Evolutionary conservation across 1,140 invertebrate species (phyloP).

Genomic region (Drosophila sechellia): DNA sequence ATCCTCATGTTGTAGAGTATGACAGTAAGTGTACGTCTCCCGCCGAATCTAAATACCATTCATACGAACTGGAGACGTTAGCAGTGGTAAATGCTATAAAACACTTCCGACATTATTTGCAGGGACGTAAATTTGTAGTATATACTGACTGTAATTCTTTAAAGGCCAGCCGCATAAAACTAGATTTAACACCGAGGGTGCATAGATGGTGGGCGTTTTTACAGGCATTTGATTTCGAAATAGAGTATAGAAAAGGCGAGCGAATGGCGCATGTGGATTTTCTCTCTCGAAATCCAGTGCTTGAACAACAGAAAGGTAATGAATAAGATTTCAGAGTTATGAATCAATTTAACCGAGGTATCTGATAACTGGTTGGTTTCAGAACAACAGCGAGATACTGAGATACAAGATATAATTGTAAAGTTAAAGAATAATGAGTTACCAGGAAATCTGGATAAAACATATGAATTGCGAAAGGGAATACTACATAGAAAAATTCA

Average conservation of each 20-base stretch:
- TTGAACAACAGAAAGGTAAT: background rate
- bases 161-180: constrained; percentile 5
- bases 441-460: no score
- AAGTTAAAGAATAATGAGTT: constrained; percentile 1
- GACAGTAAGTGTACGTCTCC: constrained; percentile 6
- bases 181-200: background rate
- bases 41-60: background rate
- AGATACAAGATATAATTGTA: background rate
- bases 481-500: constrained; percentile 7
- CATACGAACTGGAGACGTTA: background rate
- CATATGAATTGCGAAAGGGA: background rate
- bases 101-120: constrained; percentile 7
- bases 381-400: background rate
- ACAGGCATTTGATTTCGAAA: constrained; percentile 1
- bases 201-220: constrained; percentile 10
- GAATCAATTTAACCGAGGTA: no score
- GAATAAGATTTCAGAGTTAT: no score
- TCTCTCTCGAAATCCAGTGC: background rate
- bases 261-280: background rate
- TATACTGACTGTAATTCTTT: constrained; percentile 2
- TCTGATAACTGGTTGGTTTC: background rate
- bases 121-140: constrained; percentile 5
- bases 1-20: constrained; percentile 1
- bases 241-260: background rate
- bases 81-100: background rate